These are phyloP conservation scores for Carcina quercana DNA, from an alignment of 2,888 invertebrate genomes.

Conservation along the genomic window DNA sequence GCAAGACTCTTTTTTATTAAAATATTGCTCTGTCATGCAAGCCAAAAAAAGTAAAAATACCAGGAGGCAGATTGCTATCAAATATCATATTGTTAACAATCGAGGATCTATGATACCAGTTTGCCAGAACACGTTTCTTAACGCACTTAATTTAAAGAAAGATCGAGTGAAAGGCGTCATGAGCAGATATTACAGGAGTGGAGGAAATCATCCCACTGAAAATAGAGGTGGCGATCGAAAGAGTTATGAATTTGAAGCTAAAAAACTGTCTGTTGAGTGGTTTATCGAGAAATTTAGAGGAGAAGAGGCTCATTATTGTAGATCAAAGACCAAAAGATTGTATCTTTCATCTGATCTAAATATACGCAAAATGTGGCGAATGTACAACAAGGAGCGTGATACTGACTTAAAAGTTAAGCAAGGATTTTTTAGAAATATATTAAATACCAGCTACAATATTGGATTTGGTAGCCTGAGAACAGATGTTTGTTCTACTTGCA, in stretches of 20 bases:
- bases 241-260: conserved; percentile 6
- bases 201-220: conserved; percentile 3
- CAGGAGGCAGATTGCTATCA: no score
- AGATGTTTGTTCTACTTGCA: conserved; percentile 5
- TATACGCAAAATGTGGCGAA: conserved; percentile 12
- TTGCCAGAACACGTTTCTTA: conserved; percentile 7
- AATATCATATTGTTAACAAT: no score
- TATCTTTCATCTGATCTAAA: conserved; percentile 9
- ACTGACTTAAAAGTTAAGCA: conserved; percentile 6
- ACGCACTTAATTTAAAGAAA: conserved; percentile 4
- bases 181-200: conserved; percentile 4
- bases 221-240: conserved; percentile 10
- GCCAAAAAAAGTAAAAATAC: no score
- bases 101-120: no score
- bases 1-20: no score
- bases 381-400: conserved; percentile 5
- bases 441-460: conserved; percentile 11
- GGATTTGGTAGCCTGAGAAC: conserved; percentile 8
- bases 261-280: neutral
- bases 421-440: conserved; percentile 6
- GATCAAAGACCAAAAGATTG: conserved; percentile 5
- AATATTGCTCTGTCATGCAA: no score
- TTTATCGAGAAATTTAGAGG: neutral
- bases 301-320: conserved; percentile 9
- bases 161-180: conserved; percentile 5